Evolutionary conservation across 2,113 vertebrate genomes (phyloP).

Genomic region (Maylandia zebra): DNA sequence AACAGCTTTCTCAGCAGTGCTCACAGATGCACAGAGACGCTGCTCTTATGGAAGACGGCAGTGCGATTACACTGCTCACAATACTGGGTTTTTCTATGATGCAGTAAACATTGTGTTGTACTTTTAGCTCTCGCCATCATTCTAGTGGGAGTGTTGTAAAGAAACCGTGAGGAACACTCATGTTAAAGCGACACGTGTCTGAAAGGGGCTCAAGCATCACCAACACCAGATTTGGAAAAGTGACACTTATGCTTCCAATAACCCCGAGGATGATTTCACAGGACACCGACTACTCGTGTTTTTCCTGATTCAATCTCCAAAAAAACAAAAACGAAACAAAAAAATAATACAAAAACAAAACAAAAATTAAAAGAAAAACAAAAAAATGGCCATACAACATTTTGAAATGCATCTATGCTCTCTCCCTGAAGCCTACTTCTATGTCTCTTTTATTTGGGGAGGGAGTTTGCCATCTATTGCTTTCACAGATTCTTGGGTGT

Average conservation of each 20-base stretch:
- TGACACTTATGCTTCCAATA: background rate
- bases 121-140: background rate
- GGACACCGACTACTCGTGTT: background rate
- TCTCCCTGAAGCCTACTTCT: background rate
- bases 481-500: conserved; percentile 16
- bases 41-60: background rate
- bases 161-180: background rate
- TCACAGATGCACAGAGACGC: background rate
- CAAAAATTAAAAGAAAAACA: background rate
- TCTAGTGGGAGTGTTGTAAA: background rate
- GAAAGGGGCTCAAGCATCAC: background rate
- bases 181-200: background rate
- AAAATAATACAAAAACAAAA: background rate
- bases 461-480: conserved; percentile 10
- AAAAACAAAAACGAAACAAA: background rate
- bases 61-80: background rate
- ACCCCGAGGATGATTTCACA: conserved; percentile 11
- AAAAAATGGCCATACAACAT: background rate
- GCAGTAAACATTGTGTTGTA: background rate
- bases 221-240: background rate
- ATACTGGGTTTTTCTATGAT: background rate
- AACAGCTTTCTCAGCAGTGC: background rate
- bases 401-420: background rate
- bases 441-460: background rate
- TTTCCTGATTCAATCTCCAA: background rate